Evolutionary conservation across 1,140 invertebrate genomes (phyloP), one percentile per base, ranked within the genome.

Genomic region (Magallana ariakensis): DNA sequence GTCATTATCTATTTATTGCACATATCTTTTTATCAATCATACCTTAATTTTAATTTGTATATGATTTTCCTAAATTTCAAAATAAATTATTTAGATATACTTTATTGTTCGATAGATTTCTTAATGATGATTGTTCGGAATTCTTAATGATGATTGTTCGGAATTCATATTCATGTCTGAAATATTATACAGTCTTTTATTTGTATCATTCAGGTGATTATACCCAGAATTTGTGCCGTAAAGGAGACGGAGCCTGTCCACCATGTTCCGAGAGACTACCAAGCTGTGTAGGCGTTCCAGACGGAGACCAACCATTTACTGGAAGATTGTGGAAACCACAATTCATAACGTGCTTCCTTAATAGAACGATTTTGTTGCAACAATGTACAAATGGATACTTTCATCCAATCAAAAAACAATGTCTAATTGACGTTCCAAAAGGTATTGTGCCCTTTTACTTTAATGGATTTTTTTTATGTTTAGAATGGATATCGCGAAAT

Each of bases 331-430:
- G 88, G 89, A 84, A 85, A 80, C 83, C 86, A 54, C 80, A 88
- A 16, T 90, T 90, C 81, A 53, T 88, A 15, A 86, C 62, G 4
- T 90, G 90, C 57, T 81, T 83, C n/a, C 89, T 86, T 80, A 89
- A 90, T 83, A 89, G 89, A 81, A 90, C 89, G 5, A 8, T 88
- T 0, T 53, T 19, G 10, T 22, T 88, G 15, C 62, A 87, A 33
- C 53, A 84, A 55, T 90, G 89, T 84, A 9, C 22, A 54, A 53
- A 53, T 13, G 89, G 89, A 53, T 90, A 84, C 83, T 90, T 90
- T 83, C 85, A 88, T 62, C 89, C 89, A 57, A 53, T 58, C 4
- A 58, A 81, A 19, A 84, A 75, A 22, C 33, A 80, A 15, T 90
- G 89, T 58, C 10, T 81, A 8, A 86, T 62, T 19, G 19, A 26